Evolutionary conservation across 2,113 vertebrate species (phyloP), one percentile per base, ranked within the genome.

Genomic region (Ploceus nigricollis): DNA sequence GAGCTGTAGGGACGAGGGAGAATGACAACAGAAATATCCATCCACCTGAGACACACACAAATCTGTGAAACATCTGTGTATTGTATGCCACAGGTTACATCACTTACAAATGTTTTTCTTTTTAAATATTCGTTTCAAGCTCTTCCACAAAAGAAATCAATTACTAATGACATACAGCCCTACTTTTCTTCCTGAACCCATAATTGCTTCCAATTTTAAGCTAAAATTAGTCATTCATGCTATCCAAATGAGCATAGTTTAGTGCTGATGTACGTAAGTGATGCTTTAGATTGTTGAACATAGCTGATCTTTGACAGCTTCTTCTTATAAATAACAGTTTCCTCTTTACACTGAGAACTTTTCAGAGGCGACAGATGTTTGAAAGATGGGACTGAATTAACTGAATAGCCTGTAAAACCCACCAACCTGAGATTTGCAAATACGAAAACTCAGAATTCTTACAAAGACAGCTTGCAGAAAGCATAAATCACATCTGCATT

Each of bases 201-300:
- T 97, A 98, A 97, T 97, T 98, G 95, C 97, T 96, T 96, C 95
- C 96, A 96, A 97, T 97, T 98, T 95, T 87, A 91, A 92, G 90
- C 96, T 97, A 97, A 97, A 98, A 97, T 97, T 98, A 97, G 96
- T 96, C 92, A 86, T 97, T 96, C 89, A 93, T 93, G 92, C 84
- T 96, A 94, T 95, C 96, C 96, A 97, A 98, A 97, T 92, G 96
- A 97, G 92, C 96, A 97, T 96, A 95, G 95, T 94, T 97, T 97
- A 95, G 80, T 84, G 87, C 75, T 95, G 92, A 96, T 96, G 92
- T 94, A 89, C 66, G 28, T 90, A 96, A 96, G 82, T 42, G 15
- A 89, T 65, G 91, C 81, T 95, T 95, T 85, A 97, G 92, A 96
- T 73, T 89, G 90, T 94, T 94, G 90, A 96, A 75, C 83, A 65